phyloP scores from a whole-genome alignment of 2,888 invertebrate genomes.

The Tolmerus cingulatus region DNA sequence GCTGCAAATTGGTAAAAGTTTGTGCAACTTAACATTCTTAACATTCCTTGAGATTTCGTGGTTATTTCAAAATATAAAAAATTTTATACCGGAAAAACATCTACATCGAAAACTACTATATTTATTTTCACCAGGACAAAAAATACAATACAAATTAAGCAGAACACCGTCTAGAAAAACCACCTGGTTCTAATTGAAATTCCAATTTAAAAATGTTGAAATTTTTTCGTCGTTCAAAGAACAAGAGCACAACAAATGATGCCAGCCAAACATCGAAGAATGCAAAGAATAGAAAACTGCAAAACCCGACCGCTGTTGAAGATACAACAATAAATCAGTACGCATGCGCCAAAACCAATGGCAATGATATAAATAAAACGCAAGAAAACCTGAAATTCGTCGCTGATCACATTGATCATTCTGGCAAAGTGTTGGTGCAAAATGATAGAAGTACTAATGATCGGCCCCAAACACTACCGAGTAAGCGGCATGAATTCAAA shows the following conservation, averaged over 20 bases:
- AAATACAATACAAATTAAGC: background rate
- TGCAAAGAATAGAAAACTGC: slow-evolving; percentile 18
- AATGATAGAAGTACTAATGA: slow-evolving; percentile 11
- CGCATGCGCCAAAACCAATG: slow-evolving; percentile 35
- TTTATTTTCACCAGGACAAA: background rate
- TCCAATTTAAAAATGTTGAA: slow-evolving; percentile 54
- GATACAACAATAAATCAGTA: background rate
- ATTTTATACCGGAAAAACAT: background rate
- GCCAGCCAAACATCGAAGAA: slow-evolving; percentile 39
- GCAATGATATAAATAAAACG: slow-evolving; percentile 45
- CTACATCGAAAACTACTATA: background rate
- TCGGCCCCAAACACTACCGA: background rate
- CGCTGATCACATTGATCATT: slow-evolving; percentile 14
- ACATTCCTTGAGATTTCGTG: background rate
- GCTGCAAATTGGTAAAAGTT: background rate
- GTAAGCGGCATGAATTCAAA: slow-evolving; percentile 4
- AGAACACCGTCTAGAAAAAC: slow-evolving; percentile 2
- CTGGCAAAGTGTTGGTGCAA: slow-evolving; percentile 8
- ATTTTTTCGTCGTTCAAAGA: slow-evolving; percentile 56
- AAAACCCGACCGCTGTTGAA: background rate
- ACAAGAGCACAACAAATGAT: slow-evolving; percentile 54
- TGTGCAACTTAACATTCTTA: background rate
- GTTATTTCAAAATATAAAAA: background rate
- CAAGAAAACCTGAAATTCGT: slow-evolving; percentile 4
- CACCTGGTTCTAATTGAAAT: slow-evolving; percentile 43